phyloP scores from a whole-genome alignment of 2,113 vertebrate genomes.

The Psilopogon haemacephalus region DNA sequence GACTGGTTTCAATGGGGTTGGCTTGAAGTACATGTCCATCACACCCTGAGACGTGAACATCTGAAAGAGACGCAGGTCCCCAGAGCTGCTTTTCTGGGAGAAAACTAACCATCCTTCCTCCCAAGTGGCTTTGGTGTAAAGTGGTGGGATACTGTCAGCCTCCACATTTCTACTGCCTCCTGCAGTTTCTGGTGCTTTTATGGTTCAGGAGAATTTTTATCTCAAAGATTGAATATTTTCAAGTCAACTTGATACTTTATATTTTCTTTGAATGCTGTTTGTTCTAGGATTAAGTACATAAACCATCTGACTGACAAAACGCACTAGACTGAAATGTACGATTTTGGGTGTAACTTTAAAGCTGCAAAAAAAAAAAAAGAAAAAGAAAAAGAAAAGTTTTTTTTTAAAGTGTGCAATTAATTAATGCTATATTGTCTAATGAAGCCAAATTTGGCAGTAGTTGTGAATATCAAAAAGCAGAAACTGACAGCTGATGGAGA shows the following conservation, averaged over 20 bases:
- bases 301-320: neutral
- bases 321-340: rapidly evolving
- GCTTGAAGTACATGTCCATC: neutral
- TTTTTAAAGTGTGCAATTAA: neutral
- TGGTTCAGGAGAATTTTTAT: neutral
- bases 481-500: neutral
- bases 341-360: neutral
- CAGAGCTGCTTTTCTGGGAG: neutral
- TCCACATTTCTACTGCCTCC: neutral
- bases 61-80: neutral
- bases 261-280: neutral
- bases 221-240: neutral
- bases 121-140: neutral
- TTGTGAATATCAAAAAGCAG: neutral
- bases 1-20: neutral
- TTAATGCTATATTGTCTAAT: neutral
- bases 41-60: neutral
- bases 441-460: neutral
- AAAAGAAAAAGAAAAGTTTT: no score
- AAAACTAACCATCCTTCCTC: neutral
- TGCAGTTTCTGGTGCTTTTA: neutral
- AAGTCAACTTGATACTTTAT: neutral
- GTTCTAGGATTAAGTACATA: neutral
- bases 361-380: neutral
- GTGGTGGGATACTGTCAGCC: neutral